These are phyloP conservation scores for Microctonus hyperodae DNA, from an alignment of 2,888 invertebrate species.

Conservation along the genomic window DNA sequence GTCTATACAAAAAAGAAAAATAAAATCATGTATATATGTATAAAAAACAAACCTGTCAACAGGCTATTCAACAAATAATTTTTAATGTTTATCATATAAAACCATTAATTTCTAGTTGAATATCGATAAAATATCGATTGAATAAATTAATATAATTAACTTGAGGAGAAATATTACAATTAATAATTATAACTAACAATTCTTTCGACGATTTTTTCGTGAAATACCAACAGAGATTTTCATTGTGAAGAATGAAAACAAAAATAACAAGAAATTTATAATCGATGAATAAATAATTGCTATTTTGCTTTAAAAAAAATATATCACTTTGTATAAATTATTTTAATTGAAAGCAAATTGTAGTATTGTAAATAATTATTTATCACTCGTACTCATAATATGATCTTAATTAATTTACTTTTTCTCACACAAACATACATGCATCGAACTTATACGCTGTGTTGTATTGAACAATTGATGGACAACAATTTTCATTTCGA, in stretches of 20 bases:
- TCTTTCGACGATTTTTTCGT: conserved; percentile 11
- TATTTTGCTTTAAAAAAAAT: background rate
- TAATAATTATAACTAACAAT: conserved; percentile 14
- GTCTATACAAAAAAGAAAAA: conserved; percentile 29
- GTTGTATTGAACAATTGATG: background rate
- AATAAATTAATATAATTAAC: conserved; percentile 7
- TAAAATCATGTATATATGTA: conserved; percentile 15
- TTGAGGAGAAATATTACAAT: too few relatives aligned
- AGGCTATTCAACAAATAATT: conserved; percentile 8
- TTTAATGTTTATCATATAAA: conserved; percentile 6
- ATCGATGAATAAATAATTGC: too few relatives aligned
- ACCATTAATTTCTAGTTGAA: background rate
- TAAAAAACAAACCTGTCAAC: conserved; percentile 7
- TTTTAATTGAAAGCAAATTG: background rate
- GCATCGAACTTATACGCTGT: conserved; percentile 1
- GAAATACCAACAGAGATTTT: too few relatives aligned
- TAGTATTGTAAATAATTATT: background rate
- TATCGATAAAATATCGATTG: background rate
- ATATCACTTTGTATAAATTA: background rate
- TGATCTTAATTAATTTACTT: conserved; percentile 19
- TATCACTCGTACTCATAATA: background rate
- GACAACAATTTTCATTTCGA: background rate
- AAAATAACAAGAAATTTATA: too few relatives aligned
- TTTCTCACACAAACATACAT: conserved; percentile 31
- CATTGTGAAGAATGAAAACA: too few relatives aligned